Conservation (phyloP, 2,797 vertebrate genomes). For the Takifugu ocellatus region DNA sequence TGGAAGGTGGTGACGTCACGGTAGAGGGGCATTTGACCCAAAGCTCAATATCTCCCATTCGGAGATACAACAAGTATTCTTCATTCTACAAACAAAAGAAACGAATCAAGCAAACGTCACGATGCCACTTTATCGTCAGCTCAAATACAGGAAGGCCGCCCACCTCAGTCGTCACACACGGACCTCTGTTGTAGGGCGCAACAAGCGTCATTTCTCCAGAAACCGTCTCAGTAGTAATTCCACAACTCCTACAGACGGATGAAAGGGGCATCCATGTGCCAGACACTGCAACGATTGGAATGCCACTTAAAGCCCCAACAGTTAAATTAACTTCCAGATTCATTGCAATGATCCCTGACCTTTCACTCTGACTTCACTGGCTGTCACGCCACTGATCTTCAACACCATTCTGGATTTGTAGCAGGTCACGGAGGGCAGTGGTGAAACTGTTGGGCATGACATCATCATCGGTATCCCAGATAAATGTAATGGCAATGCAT, state of each 20-base stretch:
- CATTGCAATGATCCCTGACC: slow-evolving; percentile 8
- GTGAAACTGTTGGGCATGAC: slow-evolving; percentile 30
- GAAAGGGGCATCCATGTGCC: slow-evolving; percentile 29
- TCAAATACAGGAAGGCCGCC: slow-evolving; percentile 28
- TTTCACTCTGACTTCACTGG: slow-evolving; percentile 30
- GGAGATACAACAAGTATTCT: slow-evolving; percentile 30
- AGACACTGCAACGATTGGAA: slow-evolving; percentile 26
- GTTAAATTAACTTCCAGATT: background rate
- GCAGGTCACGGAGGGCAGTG: slow-evolving; percentile 29
- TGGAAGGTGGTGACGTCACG: slow-evolving; percentile 11
- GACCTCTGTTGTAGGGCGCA: slow-evolving; percentile 23
- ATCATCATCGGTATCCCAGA: slow-evolving; percentile 38
- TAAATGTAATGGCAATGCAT: slow-evolving; percentile 38
- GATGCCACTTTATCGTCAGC: background rate
- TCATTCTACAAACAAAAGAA: slow-evolving; percentile 32
- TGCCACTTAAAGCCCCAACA: background rate
- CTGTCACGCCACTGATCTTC: slow-evolving; percentile 14
- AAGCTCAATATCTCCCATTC: slow-evolving; percentile 36
- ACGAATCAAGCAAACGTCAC: slow-evolving; percentile 1
- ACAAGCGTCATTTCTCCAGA: slow-evolving; percentile 27
- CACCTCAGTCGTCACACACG: slow-evolving; percentile 32
- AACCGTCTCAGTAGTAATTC: slow-evolving; percentile 15
- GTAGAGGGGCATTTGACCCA: slow-evolving; percentile 28
- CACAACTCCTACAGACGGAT: slow-evolving; percentile 16
- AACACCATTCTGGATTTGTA: slow-evolving; percentile 32